Conservation (phyloP, 2,797 vertebrate species). For the Pogonophryne albipinna region DNA sequence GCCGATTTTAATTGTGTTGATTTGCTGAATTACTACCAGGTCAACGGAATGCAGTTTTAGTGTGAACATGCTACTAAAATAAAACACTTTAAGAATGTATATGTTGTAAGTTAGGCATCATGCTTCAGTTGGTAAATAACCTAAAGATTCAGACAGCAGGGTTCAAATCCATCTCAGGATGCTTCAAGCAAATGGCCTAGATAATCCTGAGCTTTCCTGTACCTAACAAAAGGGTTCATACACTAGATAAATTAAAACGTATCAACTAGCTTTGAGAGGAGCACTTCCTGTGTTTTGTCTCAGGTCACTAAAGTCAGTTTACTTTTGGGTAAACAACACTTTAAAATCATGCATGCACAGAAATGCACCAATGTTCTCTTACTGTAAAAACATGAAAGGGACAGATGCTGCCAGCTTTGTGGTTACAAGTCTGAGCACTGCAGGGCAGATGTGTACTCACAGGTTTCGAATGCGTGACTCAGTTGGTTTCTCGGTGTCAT, state of each 20-base stretch:
- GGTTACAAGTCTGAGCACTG: not conserved
- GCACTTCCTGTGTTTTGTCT: not conserved
- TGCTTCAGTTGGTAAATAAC: not conserved
- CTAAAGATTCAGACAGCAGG: not conserved
- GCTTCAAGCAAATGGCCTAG: conserved; percentile 2
- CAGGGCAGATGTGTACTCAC: conserved; percentile 84
- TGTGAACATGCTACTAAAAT: not conserved
- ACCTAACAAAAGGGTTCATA: not conserved
- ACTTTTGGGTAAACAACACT: not conserved
- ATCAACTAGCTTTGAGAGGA: not conserved
- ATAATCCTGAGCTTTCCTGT: conserved; percentile 8
- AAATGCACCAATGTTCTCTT: not conserved
- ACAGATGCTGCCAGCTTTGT: not conserved
- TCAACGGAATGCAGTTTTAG: not conserved
- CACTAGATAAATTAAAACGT: not conserved
- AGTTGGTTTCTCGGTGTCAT: conserved; percentile 82
- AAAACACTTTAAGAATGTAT: not conserved
- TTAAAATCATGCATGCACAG: not conserved
- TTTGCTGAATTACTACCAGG: not conserved
- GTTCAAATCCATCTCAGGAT: not conserved
- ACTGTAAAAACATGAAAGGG: not conserved
- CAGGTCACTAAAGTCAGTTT: not conserved
- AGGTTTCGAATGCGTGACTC: conserved; percentile 92
- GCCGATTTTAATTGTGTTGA: not conserved
- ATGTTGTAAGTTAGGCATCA: not conserved